phyloP scores from a whole-genome alignment of 2,888 invertebrate genomes.

The Calameuta filiformis region DNA sequence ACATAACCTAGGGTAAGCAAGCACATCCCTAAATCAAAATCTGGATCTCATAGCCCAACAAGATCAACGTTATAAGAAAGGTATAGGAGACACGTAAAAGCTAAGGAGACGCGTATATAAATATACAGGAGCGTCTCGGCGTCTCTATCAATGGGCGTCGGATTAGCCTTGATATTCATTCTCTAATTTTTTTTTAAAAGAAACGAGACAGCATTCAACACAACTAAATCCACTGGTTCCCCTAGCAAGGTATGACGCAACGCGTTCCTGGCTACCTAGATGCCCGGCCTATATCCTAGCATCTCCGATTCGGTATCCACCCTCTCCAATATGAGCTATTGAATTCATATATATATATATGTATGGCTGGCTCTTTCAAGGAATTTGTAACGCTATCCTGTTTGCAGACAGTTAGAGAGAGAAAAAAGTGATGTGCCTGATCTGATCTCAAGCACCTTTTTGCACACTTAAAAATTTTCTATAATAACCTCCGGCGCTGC shows the following conservation, averaged over 20 bases:
- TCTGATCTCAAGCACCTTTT: not conserved
- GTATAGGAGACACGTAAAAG: not conserved
- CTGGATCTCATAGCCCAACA: slow-evolving; percentile 19
- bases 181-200: slow-evolving; percentile 7
- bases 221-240: slow-evolving; percentile 63
- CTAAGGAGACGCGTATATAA: not conserved
- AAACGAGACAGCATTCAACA: slow-evolving; percentile 37
- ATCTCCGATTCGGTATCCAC: not conserved
- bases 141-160: slow-evolving; percentile 29
- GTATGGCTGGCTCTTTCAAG: slow-evolving; percentile 38
- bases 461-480: not conserved
- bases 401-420: slow-evolving; percentile 38
- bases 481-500: not conserved
- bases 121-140: not conserved
- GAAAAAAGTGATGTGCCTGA: not conserved
- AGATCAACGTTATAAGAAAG: slow-evolving; percentile 8
- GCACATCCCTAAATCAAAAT: slow-evolving; percentile 35
- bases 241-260: slow-evolving; percentile 25
- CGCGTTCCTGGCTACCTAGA: not conserved
- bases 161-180: slow-evolving; percentile 36
- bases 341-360: slow-evolving; percentile 36
- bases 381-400: slow-evolving; percentile 62
- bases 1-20: slow-evolving; percentile 43
- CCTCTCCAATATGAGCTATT: slow-evolving; percentile 30
- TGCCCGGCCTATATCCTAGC: not conserved